A percentile compares a stretch with the other conserved stretches of the same genome.
Conservation (phyloP, 1,140 invertebrate genomes). For the Drosophila subobscura region DNA sequence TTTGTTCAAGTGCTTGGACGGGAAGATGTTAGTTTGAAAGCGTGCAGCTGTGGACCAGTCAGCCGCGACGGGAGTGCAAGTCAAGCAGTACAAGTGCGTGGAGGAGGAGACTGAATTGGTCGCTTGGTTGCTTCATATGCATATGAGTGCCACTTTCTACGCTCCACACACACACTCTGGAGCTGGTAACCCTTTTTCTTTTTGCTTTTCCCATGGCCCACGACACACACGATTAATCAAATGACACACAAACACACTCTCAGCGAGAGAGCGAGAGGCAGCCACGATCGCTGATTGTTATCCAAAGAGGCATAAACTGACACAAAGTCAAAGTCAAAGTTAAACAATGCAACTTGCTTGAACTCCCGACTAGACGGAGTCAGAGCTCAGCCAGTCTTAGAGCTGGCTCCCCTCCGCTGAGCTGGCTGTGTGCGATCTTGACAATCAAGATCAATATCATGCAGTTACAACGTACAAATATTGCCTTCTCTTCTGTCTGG, state of each 20-base stretch:
- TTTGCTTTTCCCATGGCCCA: conserved; percentile 49
- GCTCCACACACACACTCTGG: conserved; percentile 25
- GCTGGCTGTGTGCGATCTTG: conserved; percentile 76
- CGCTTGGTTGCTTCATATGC: conserved; percentile 22
- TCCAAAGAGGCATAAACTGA: conserved; percentile 60
- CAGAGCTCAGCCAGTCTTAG: conserved; percentile 13
- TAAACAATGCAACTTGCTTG: conserved; percentile 75
- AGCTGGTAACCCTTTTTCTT: conserved; percentile 38
- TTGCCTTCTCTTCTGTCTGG: conserved; percentile 49
- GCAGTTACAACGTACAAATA: conserved; percentile 77
- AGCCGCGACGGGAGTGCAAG: conserved; percentile 48
- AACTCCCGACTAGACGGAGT: conserved; percentile 56
- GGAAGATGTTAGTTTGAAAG: conserved; percentile 48
- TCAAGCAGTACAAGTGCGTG: conserved; percentile 21
- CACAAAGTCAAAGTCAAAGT: conserved; percentile 79
- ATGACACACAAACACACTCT: conserved; percentile 32
- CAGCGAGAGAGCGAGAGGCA: conserved; percentile 29
- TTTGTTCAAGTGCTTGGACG: conserved; percentile 50
- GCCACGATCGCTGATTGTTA: conserved; percentile 69
- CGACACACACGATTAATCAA: conserved; percentile 70
- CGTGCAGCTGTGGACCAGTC: conserved; percentile 45
- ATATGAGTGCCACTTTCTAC: conserved; percentile 76
- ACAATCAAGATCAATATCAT: conserved; percentile 78
- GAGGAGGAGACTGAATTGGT: conserved; percentile 24
- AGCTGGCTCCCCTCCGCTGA: conserved; percentile 30